phyloP scores from a whole-genome alignment of 1,140 invertebrate genomes.

The Aphelenchoides avenae region DNA sequence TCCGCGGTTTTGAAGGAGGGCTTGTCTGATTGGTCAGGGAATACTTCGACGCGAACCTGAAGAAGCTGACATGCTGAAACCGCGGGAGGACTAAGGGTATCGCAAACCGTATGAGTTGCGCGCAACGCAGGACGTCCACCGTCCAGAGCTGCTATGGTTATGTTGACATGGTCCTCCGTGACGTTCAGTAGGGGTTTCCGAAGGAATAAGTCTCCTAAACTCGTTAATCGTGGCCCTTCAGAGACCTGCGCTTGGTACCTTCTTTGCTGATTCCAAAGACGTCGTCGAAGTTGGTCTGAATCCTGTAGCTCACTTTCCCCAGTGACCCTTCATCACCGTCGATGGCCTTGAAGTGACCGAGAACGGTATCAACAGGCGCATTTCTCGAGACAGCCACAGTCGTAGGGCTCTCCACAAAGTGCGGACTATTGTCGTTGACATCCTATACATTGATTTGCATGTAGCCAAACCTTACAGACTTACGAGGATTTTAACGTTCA shows the following conservation, averaged over 20 bases:
- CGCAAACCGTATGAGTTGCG: conserved; percentile 16
- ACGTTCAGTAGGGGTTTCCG: conserved; percentile 1
- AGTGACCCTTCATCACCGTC: conserved; percentile 41
- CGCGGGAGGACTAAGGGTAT: neutral
- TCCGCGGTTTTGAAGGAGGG: conserved; percentile 36
- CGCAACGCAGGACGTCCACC: conserved; percentile 46
- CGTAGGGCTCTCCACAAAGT: conserved; percentile 30
- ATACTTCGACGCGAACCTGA: conserved; percentile 45
- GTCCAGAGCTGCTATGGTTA: conserved; percentile 38
- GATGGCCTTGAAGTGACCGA: conserved; percentile 32
- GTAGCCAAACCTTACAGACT: too few relatives aligned
- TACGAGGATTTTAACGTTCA: conserved; percentile 50
- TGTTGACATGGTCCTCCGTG: conserved; percentile 19
- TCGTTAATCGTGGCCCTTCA: too few relatives aligned
- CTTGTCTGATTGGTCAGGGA: conserved; percentile 19
- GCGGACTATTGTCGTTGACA: conserved; percentile 56
- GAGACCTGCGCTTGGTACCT: neutral
- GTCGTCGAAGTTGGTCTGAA: conserved; percentile 22
- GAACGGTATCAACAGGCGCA: conserved; percentile 14
- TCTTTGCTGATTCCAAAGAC: conserved; percentile 27
- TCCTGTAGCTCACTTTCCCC: conserved; percentile 34
- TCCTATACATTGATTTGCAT: too few relatives aligned
- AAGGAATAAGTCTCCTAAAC: conserved; percentile 21
- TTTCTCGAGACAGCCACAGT: conserved; percentile 25
- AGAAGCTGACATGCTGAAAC: conserved; percentile 1